These are phyloP conservation scores for Microcebus lehilahytsara DNA, from an alignment of 2,113 vertebrate species.

Conservation along the genomic window DNA sequence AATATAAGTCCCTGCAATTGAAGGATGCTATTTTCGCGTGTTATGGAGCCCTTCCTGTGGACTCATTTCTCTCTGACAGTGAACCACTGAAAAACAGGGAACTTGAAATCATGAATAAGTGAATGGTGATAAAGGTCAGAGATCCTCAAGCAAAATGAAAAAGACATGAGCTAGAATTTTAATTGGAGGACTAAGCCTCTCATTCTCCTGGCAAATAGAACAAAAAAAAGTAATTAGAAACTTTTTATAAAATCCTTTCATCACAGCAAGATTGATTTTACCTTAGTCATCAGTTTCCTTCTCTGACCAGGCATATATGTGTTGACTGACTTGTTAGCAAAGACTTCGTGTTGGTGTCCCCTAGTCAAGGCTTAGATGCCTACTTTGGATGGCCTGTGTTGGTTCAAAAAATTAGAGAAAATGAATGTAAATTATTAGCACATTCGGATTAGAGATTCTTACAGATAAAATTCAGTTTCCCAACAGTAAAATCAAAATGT, in stretches of 20 bases:
- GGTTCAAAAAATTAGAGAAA: neutral
- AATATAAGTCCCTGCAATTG: neutral
- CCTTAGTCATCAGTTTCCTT: neutral
- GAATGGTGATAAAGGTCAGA: conserved; percentile 38
- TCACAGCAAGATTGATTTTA: conserved; percentile 51
- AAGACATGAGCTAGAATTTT: conserved; percentile 37
- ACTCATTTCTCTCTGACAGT: neutral
- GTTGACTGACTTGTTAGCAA: conserved; percentile 26
- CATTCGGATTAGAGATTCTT: neutral
- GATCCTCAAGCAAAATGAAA: conserved; percentile 39
- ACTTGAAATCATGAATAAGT: conserved; percentile 34
- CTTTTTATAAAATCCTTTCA: neutral
- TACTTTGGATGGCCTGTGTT: neutral
- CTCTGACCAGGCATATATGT: neutral
- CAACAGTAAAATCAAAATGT: conserved; percentile 43
- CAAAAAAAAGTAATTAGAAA: conserved; percentile 27
- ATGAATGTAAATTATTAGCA: neutral
- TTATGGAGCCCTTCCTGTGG: neutral
- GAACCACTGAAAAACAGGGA: conserved; percentile 18
- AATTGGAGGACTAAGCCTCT: neutral
- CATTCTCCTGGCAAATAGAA: conserved; percentile 28
- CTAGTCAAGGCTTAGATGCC: neutral
- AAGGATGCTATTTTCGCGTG: neutral
- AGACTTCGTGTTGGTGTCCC: neutral
- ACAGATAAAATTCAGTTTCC: neutral